These are phyloP conservation scores for Elgaria multicarinata DNA, from an alignment of 2,113 vertebrate species.

Conservation along the genomic window DNA sequence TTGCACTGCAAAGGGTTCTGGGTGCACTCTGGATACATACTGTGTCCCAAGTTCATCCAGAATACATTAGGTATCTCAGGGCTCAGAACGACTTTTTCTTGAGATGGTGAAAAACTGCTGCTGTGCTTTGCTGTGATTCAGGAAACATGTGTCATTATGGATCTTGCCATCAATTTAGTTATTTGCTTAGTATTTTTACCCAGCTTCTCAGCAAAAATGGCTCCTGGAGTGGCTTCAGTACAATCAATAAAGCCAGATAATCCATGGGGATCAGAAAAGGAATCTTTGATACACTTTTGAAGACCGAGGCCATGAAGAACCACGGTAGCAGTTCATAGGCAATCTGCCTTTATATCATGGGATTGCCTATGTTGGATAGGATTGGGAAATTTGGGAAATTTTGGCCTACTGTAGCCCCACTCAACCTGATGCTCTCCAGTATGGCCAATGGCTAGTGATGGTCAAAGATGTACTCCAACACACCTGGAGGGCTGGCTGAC, in stretches of 20 bases:
- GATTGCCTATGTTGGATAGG: neutral
- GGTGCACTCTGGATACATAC: neutral
- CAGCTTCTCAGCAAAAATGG: too few relatives aligned
- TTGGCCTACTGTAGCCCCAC: neutral
- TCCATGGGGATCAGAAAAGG: neutral
- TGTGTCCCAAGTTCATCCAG: neutral
- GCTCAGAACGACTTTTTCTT: neutral
- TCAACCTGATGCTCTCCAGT: too few relatives aligned
- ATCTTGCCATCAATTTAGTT: neutral
- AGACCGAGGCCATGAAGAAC: neutral
- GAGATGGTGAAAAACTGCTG: neutral
- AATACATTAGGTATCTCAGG: neutral
- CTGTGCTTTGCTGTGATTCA: neutral
- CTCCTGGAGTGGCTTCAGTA: too few relatives aligned
- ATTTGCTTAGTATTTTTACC: too few relatives aligned
- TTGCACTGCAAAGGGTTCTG: neutral
- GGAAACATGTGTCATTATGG: too few relatives aligned
- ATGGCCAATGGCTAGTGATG: too few relatives aligned
- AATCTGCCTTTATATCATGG: neutral
- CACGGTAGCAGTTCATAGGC: neutral
- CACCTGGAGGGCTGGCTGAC: too few relatives aligned
- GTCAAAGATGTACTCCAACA: too few relatives aligned
- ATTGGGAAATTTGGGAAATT: slow-evolving; percentile 32
- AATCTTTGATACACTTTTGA: neutral
- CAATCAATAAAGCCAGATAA: too few relatives aligned